Evolutionary conservation across 2,888 invertebrate species (phyloP), one percentile per base, ranked within the genome.

Genomic region (Pterostichus niger): DNA sequence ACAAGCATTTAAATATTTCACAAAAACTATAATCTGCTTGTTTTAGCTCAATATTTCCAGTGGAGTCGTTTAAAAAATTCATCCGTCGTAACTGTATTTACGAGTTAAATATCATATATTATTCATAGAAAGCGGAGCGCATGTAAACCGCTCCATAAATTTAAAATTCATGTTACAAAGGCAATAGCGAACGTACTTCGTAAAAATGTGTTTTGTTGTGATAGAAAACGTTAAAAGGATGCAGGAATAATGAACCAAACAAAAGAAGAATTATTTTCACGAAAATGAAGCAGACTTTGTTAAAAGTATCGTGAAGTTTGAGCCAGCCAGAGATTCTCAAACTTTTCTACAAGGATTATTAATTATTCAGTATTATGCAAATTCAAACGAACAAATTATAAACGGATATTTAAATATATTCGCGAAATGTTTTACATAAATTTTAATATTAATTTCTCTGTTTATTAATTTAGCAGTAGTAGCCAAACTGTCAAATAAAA

Each of bases 201-300:
- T 40, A 40, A 40, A 40, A 40, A 40, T 40, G 6, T 40, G 40
- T 40, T 40, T 5, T 35, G 35, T 35, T 35, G 35, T 6, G 40
- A 40, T 40, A 40, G 40, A 40, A 40, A 40, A 40, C 40, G 40
- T 54, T 54, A 54, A 54, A 54, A 54, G 17, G 54, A 54, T 54
- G 6, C 15, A 15, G 15, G 68, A 10, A 68, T 68, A 68, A 68
- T 68, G 33, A 68, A 68, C 40, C 40, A 40, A 40, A 68, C 40
- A 68, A 68, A 68, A 68, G 68, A 33, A 33, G 31, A 68, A 68
- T 68, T 40, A 68, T 68, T 68, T 68, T 40, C 44, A 68, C 31
- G 44, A 68, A 68, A 68, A 68, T 68, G 68, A 68, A 68, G 54
- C 68, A 15, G 31, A 68, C 68, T 68, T 40, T 68, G 68, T 68